Percentiles rank a stretch among this genome's conserved stretches.
phyloP scores from a whole-genome alignment of 2,797 vertebrate genomes.

The Intellagama lesueurii region DNA sequence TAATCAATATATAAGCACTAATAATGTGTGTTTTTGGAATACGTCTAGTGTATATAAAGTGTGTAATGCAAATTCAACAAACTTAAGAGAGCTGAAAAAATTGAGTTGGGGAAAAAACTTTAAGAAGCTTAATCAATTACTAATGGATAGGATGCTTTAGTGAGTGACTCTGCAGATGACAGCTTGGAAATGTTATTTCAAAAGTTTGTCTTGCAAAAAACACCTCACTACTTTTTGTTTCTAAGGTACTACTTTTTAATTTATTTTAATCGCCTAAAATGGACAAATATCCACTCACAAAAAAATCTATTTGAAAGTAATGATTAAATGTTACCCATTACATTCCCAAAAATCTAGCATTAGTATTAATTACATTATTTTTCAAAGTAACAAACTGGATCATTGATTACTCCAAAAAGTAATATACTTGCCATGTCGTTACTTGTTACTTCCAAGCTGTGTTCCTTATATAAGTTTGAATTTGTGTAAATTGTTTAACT shows the following conservation, averaged over 20 bases:
- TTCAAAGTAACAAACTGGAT: background rate
- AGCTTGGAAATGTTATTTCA: background rate
- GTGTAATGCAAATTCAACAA: too few species aligned
- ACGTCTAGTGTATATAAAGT: slow-evolving; percentile 29
- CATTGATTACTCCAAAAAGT: background rate
- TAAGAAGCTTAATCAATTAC: background rate
- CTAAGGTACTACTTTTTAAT: background rate
- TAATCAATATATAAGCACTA: background rate
- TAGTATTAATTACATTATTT: background rate
- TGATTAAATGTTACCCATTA: background rate
- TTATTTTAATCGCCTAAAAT: background rate
- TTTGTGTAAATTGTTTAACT: background rate
- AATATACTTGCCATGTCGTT: background rate
- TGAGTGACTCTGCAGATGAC: background rate
- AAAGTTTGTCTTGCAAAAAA: background rate
- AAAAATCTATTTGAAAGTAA: background rate
- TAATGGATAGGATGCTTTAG: background rate
- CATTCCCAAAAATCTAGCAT: background rate
- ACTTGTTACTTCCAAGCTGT: background rate
- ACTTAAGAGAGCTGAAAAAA: too few species aligned
- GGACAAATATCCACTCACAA: background rate
- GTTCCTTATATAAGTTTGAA: background rate
- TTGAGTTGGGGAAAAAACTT: background rate
- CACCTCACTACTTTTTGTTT: background rate
- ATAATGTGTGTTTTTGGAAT: rapidly evolving